Conservation (phyloP, 1,140 invertebrate genomes). For the Scaptomyza graminum region DNA sequence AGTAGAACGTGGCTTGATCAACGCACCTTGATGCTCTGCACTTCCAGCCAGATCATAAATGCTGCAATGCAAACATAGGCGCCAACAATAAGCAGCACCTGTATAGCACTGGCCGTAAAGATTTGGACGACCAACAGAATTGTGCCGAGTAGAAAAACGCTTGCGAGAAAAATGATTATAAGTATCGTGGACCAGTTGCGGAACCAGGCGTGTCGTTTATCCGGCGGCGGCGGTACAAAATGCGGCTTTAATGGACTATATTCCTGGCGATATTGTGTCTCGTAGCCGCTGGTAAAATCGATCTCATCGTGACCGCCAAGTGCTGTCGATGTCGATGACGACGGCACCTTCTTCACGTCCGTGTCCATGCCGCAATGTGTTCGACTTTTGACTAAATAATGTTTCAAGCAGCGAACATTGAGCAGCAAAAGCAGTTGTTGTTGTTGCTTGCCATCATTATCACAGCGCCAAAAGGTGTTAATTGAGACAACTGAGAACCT, state of each 20-base stretch:
- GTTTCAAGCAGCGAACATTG: constrained; percentile 9
- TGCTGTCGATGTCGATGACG: constrained; percentile 21
- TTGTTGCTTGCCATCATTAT: constrained; percentile 68
- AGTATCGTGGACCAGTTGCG: constrained; percentile 60
- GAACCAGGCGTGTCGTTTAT: constrained; percentile 64
- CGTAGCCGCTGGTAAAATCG: constrained; percentile 77
- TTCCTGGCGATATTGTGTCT: constrained; percentile 74
- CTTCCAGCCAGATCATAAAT: constrained; percentile 67
- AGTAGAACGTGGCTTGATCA: constrained; percentile 23
- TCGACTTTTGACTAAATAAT: constrained; percentile 50
- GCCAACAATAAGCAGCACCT: constrained; percentile 56
- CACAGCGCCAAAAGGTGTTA: constrained; percentile 71
- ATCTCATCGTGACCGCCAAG: constrained; percentile 59
- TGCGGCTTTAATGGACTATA: constrained; percentile 65
- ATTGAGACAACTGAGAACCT: constrained; percentile 60
- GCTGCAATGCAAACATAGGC: constrained; percentile 60
- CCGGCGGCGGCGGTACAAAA: constrained; percentile 61
- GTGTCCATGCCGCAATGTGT: constrained; percentile 68
- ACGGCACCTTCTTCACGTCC: constrained; percentile 46
- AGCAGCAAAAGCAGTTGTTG: constrained; percentile 1
- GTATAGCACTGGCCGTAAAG: constrained; percentile 59
- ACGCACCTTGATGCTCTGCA: constrained; percentile 69
- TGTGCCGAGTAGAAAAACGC: constrained; percentile 62
- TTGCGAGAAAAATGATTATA: constrained; percentile 56
- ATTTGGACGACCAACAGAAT: constrained; percentile 57